Percentiles rank a stretch among this genome's conserved stretches.
phyloP scores from a whole-genome alignment of 2,113 vertebrate genomes.

The Tricholaema leucomelas region DNA sequence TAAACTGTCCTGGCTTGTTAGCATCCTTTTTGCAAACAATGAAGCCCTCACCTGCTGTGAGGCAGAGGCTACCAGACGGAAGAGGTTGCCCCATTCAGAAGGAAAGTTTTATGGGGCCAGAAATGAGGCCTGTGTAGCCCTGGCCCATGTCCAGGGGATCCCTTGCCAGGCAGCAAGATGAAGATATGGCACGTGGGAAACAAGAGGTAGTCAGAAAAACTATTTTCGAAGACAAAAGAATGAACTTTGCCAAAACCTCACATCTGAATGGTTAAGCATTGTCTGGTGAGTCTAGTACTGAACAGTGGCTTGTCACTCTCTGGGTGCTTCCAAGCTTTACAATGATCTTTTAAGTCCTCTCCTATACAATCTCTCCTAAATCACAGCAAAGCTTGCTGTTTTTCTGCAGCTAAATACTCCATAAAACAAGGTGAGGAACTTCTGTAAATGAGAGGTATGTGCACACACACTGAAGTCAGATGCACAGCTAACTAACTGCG shows the following conservation, averaged over 20 bases:
- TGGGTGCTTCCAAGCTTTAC: not conserved
- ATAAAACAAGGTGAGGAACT: not conserved
- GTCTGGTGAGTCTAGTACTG: not conserved
- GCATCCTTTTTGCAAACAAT: not conserved
- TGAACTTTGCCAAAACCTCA: not conserved
- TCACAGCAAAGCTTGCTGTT: not conserved
- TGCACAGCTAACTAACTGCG: not conserved
- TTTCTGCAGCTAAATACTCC: not conserved
- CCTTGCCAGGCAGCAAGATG: not conserved
- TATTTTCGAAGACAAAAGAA: not conserved
- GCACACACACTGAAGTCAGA: not conserved
- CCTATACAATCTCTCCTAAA: not conserved
- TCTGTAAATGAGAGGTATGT: not conserved
- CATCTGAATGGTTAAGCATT: not conserved
- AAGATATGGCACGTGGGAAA: not conserved
- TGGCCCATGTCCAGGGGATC: too few relatives aligned
- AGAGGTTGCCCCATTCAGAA: not conserved
- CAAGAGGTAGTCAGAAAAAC: not conserved
- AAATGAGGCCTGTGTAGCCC: not conserved
- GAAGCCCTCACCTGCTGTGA: not conserved
- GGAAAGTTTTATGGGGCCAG: not conserved
- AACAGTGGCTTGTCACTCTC: not conserved
- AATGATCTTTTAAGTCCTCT: not conserved
- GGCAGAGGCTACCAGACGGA: not conserved
- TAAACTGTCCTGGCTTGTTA: not conserved